A percentile compares a stretch with the other conserved stretches of the same genome.
These are phyloP conservation scores for Mesorhabditis spiculigera DNA, from an alignment of 2,888 invertebrate genomes.

Conservation along the genomic window DNA sequence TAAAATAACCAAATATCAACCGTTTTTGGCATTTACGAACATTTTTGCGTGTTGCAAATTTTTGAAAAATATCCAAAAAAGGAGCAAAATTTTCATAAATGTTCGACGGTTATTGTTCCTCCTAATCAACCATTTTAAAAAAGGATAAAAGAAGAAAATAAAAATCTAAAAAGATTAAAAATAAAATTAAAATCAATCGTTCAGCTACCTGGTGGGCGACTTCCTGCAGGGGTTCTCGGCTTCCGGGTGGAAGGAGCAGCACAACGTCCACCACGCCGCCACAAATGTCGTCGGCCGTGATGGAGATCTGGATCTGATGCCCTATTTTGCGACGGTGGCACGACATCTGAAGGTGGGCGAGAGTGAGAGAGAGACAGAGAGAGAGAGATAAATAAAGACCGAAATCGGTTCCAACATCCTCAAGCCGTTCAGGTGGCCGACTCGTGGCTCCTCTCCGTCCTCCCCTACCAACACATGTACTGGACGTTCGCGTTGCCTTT, in stretches of 20 bases:
- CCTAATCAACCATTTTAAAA: too few species aligned
- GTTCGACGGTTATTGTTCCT: too few species aligned
- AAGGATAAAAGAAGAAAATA: too few species aligned
- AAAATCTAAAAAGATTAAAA: neutral
- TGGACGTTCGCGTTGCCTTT: constrained; percentile 52
- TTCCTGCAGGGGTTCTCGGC: constrained; percentile 56
- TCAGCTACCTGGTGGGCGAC: constrained; percentile 53
- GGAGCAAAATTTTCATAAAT: too few species aligned
- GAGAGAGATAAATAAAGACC: constrained; percentile 5
- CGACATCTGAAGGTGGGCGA: constrained; percentile 42
- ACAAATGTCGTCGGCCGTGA: constrained; percentile 54
- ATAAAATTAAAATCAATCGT: neutral
- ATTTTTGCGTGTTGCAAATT: neutral
- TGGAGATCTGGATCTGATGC: constrained; percentile 56
- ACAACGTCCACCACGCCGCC: constrained; percentile 56
- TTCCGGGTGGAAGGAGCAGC: constrained; percentile 56
- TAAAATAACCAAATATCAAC: neutral
- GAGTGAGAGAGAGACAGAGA: neutral
- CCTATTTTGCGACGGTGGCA: constrained; percentile 55
- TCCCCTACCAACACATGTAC: constrained; percentile 55
- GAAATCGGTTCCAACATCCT: neutral
- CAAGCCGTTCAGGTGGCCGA: constrained; percentile 28
- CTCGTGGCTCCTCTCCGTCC: constrained; percentile 39
- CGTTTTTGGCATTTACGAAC: neutral
- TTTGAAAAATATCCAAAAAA: neutral